phyloP scores from a whole-genome alignment of 2,113 vertebrate genomes.

The Hymenochirus boettgeri region DNA sequence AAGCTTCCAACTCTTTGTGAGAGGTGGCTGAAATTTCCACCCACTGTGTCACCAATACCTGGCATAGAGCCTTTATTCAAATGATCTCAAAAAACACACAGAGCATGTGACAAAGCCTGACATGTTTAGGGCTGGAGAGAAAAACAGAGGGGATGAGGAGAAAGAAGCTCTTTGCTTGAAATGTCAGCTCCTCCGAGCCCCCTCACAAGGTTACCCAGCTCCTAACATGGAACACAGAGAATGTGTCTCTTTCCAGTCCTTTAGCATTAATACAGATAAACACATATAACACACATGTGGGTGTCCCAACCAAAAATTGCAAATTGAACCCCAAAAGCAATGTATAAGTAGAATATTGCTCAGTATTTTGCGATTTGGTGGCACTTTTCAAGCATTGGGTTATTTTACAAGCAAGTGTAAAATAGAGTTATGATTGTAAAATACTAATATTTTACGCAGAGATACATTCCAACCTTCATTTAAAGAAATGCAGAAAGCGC shows the following conservation, averaged over 20 bases:
- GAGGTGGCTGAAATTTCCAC: slow-evolving; percentile 77
- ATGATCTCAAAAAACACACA: slow-evolving; percentile 74
- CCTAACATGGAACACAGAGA: not conserved
- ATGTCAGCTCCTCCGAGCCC: slow-evolving; percentile 54
- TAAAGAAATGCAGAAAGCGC: too few species aligned
- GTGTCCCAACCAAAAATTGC: too few species aligned
- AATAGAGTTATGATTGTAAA: too few species aligned
- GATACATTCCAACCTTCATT: too few species aligned
- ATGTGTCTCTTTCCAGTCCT: not conserved
- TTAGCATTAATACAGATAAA: too few species aligned
- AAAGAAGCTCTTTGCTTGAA: slow-evolving; percentile 52
- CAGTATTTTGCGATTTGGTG: too few species aligned
- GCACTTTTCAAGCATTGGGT: too few species aligned
- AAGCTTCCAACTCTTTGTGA: slow-evolving; percentile 85
- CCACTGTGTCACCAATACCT: slow-evolving; percentile 87
- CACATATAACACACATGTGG: too few species aligned
- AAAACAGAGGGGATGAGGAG: slow-evolving; percentile 22
- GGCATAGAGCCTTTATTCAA: slow-evolving; percentile 83
- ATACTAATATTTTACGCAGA: too few species aligned
- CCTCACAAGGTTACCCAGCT: slow-evolving; percentile 8
- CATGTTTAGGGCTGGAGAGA: slow-evolving; percentile 60
- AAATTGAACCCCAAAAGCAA: too few species aligned
- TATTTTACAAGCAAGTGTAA: too few species aligned
- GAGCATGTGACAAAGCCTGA: slow-evolving; percentile 68
- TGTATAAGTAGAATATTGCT: too few species aligned